phyloP scores from a whole-genome alignment of 2,888 invertebrate genomes.

The Parasteatoda lunata region DNA sequence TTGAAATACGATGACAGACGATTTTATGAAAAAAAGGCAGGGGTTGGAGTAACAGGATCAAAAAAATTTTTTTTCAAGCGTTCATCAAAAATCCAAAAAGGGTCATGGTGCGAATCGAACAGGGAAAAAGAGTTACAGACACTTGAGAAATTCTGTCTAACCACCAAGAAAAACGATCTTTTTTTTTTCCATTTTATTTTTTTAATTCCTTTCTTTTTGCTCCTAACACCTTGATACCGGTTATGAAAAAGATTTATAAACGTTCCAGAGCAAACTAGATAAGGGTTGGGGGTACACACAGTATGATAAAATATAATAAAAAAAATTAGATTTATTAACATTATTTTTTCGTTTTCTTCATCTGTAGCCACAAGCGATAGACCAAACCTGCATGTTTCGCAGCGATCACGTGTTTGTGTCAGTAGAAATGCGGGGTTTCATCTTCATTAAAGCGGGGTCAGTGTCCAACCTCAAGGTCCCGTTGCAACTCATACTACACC shows the following conservation, averaged over 20 bases:
- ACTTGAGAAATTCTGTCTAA: not conserved
- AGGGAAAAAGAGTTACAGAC: not conserved
- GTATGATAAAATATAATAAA: not conserved
- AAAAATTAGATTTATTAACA: no score
- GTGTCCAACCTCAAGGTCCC: conserved; percentile 47
- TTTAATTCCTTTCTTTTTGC: not conserved
- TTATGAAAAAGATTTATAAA: not conserved
- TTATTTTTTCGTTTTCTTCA: not conserved
- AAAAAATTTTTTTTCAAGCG: not conserved
- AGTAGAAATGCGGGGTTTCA: conserved; percentile 53
- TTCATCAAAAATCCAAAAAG: not conserved
- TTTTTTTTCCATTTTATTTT: no score
- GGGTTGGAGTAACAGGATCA: not conserved
- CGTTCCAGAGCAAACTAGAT: not conserved
- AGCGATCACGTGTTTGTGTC: conserved; percentile 49
- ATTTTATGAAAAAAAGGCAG: not conserved
- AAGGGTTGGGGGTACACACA: not conserved
- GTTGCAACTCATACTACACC: conserved; percentile 1
- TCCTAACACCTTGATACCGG: not conserved
- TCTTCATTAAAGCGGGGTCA: conserved; percentile 25
- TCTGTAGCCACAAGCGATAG: not conserved
- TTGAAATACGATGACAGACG: no score
- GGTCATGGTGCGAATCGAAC: not conserved
- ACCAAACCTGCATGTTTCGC: conserved; percentile 9
- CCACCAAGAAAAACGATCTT: not conserved